These are phyloP conservation scores for Dipodomys merriami DNA, from an alignment of 2,113 vertebrate species.

Conservation along the genomic window DNA sequence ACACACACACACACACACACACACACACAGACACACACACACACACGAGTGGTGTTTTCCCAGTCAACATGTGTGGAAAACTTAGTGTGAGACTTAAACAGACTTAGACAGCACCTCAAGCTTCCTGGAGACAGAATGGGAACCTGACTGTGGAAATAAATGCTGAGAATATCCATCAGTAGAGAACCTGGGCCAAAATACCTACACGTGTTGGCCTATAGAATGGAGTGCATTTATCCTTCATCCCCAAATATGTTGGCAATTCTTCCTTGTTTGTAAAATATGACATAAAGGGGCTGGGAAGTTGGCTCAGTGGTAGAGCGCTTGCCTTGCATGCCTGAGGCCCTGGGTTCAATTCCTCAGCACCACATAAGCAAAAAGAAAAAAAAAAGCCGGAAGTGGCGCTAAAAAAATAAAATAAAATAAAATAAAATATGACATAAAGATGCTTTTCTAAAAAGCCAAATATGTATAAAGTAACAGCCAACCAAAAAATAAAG, in stretches of 20 bases:
- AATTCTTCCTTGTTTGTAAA: slow-evolving; percentile 12
- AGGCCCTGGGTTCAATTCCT: no score
- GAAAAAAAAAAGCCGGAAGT: no score
- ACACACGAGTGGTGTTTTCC: background rate
- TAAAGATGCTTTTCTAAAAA: background rate
- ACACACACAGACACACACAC: no score
- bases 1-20: no score
- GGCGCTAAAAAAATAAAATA: no score
- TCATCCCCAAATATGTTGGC: background rate
- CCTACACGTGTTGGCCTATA: background rate
- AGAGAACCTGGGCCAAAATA: background rate
- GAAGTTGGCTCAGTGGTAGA: no score
- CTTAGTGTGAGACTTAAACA: background rate
- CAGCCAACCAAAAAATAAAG: background rate
- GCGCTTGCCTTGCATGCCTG: no score
- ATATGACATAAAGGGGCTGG: background rate
- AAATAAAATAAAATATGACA: slow-evolving; percentile 22
- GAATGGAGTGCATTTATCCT: background rate
- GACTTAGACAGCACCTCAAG: background rate
- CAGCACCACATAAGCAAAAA: no score
- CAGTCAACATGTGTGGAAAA: background rate
- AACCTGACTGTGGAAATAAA: background rate
- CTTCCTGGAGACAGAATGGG: background rate
- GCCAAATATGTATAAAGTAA: slow-evolving; percentile 24
- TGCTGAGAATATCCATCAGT: background rate